Evolutionary conservation across 2,797 vertebrate genomes (phyloP).

Genomic region (Silurus lanzhouensis): DNA sequence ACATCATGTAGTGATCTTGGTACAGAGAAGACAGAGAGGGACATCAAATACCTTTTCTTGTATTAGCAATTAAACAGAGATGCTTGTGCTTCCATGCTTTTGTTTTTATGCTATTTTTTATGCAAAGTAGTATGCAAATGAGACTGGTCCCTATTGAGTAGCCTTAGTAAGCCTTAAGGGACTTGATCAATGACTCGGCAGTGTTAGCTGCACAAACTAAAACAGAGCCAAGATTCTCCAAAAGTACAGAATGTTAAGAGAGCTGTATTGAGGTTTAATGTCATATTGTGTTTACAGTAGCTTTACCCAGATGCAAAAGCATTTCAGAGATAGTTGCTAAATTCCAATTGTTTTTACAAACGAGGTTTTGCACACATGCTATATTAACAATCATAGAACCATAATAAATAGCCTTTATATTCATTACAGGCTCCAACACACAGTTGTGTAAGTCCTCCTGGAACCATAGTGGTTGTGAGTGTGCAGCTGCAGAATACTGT

Average conservation of each 20-base stretch:
- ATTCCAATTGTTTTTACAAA: not conserved
- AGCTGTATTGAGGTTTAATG: not conserved
- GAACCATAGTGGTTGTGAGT: not conserved
- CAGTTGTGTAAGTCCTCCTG: not conserved
- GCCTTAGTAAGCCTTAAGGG: not conserved
- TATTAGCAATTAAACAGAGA: not conserved
- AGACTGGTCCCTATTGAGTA: not conserved
- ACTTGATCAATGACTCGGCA: not conserved
- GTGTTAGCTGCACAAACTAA: not conserved
- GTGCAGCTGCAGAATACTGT: constrained; percentile 32
- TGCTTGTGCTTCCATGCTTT: not conserved
- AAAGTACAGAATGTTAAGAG: not conserved
- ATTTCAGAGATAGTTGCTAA: not conserved
- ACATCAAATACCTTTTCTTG: not conserved
- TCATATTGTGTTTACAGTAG: not conserved
- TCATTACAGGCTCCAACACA: not conserved
- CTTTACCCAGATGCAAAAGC: not conserved
- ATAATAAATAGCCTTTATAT: not conserved
- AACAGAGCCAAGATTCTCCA: not conserved
- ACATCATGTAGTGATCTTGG: not conserved
- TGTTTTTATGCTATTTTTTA: not conserved
- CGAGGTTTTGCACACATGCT: not conserved
- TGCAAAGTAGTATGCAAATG: not conserved
- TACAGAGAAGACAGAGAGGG: not conserved
- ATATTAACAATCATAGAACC: not conserved